These are phyloP conservation scores for Mesocentrotus franciscanus DNA, from an alignment of 53 echinoderm and acorn worm species.

Conservation along the genomic window DNA sequence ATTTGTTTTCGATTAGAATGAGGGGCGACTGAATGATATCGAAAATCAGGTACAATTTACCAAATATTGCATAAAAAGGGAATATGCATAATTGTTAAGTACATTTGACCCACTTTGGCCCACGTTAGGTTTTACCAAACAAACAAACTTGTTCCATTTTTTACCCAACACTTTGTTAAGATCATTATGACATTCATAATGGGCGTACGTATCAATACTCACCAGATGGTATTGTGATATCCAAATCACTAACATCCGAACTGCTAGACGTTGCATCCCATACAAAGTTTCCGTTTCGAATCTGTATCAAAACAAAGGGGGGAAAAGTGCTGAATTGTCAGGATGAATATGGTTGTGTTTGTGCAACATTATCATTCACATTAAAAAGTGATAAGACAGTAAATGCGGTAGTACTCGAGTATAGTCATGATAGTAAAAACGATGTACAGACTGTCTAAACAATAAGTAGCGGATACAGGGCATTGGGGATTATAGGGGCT, in stretches of 20 bases:
- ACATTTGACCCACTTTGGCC: no score
- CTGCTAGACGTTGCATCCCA: conserved; percentile 77
- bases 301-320: conserved; percentile 44
- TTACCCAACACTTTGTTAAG: no score
- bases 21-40: neutral
- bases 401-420: no score
- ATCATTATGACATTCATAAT: no score
- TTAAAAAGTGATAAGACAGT: neutral
- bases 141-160: no score
- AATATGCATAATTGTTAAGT: no score
- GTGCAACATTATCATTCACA: neutral
- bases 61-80: no score
- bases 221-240: conserved; percentile 62
- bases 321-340: neutral
- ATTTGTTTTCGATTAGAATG: neutral
- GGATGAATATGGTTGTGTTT: neutral
- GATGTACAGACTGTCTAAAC: no score
- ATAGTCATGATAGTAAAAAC: no score
- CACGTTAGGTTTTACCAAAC: no score
- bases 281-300: conserved; percentile 70
- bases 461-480: no score
- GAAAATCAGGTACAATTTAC: neutral
- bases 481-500: no score
- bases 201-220: neutral
- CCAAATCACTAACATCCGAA: conserved; percentile 75